Base-by-base conservation (phyloP, 2,888 invertebrate genomes). In the Sceliomorpha sp. region DNA sequence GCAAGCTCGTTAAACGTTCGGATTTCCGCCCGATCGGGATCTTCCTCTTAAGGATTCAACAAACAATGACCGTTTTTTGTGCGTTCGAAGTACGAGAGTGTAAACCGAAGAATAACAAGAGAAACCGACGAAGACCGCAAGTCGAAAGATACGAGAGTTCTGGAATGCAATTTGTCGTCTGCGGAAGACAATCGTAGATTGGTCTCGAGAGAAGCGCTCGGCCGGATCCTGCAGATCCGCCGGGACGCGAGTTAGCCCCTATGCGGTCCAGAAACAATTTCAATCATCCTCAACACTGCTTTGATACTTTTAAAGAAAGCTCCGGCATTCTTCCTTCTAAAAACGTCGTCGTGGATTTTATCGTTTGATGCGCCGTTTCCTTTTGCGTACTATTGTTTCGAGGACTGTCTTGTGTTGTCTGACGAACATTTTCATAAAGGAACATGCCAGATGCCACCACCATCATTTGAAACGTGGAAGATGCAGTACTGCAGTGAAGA, bases 151-250 rank as follows among this genome's bases (percentile, higher is more conserved):
- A 76, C 74, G 69, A 73, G 75, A 56, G 62, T 74, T 66, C 56
- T 69, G 84, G 84, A 84, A 84, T 84, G 84, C 78, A 84, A 84
- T 84, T 81, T 80, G 78, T 79, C 79, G 78, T 78, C 74, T 71
- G 72, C 60, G 67, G 67, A 78, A 77, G 79, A 83, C 80, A 83
- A 83, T 83, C 73, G 78, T 74, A 72, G 75, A 81, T 80, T 76
- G 79, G 75, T 73, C 75, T 66, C 70, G 74, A 59, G 47, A 50
- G 70, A 60, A 62, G 72, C 69, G 58, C 63, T 34, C 39, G 70
- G 62, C 50, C 64, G 42, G 62, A 66, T 62, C 55, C 47, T 39
- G 50, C 75, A 42, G 34, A 58, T 59, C 51, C 60, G 32, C 20
- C 50, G 50, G 53, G 47, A 62, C 47, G 34, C 32, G 40, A 62